Conservation (phyloP, 2,113 vertebrate species). For the Urocolius indicus region DNA sequence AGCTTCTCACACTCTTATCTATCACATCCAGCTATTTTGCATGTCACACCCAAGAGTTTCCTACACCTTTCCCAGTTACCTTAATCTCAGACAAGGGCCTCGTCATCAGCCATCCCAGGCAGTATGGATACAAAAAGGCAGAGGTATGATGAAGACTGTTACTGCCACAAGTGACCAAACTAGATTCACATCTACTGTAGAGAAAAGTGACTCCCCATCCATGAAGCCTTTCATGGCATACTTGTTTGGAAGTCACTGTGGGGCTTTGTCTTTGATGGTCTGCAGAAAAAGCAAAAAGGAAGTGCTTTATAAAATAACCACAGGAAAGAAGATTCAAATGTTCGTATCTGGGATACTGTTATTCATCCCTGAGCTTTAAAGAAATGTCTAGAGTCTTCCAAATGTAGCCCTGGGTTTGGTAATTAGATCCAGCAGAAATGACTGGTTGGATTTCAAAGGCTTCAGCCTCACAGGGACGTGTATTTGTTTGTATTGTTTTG, state of each 20-base stretch:
- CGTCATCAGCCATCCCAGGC: accelerated
- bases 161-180: neutral
- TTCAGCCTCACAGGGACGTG: neutral
- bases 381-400: neutral
- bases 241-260: neutral
- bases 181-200: neutral
- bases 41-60: neutral
- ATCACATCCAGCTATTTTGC: accelerated
- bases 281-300: neutral
- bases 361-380: neutral
- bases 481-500: neutral
- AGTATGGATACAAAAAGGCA: neutral
- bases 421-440: neutral
- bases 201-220: neutral
- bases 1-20: neutral
- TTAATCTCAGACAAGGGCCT: neutral
- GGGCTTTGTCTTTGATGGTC: neutral
- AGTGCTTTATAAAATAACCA: neutral
- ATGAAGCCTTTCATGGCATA: neutral
- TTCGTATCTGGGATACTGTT: neutral
- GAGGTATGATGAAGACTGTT: neutral
- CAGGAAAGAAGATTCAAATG: neutral
- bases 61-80: neutral
- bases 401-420: neutral
- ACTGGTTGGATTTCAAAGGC: neutral